Evolutionary conservation across 35 echinoderm and acorn worm species (phyloP), one percentile per base, ranked within the genome.

Genomic region (Nesometra sesokonis): DNA sequence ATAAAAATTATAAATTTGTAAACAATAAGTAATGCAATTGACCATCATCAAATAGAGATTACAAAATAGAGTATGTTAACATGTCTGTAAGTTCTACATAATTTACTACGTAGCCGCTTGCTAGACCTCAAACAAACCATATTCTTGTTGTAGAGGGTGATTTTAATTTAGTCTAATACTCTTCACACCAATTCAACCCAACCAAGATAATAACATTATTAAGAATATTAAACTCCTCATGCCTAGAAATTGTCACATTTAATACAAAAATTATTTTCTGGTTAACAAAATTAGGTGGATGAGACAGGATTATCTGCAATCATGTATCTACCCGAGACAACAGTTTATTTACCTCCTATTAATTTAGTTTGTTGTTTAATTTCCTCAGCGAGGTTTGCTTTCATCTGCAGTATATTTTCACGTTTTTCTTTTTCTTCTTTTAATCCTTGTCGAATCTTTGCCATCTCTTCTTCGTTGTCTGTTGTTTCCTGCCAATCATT

Each of bases 341-440:
- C 31, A 76, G 30, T 34, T 5, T 76, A 33, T 32, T 17, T 32
- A 93, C 91, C 91, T 81, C 86, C 91, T 11, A 93, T 77, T 57
- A 88, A 33, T 78, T 88, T 93, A 27, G 86, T 93, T 43, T 93
- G 91, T 35, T 93, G 32, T 23, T 84, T 89, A n/a, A 93, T 83
- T 36, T 93, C 91, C 32, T 85, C 57, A 0, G 91, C 91, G 27
- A 93, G 57, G 31, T 82, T 84, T 81, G 86, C 34, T 46, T 85
- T 83, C 82, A 85, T 85, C 31, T 77, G 82, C 17, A 93, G 37
- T 30, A 93, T 87, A 43, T 89, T 87, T 85, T 93, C 36, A 0
- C 91, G 52, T 32, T 84, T 80, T 33, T 85, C 81, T 79, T 85
- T 93, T 78, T 93, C 91, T 38, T 84, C 67, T 39, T 88, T 87